Conservation (phyloP, 2,888 invertebrate species). For the Lasioglossum pauxillum region DNA sequence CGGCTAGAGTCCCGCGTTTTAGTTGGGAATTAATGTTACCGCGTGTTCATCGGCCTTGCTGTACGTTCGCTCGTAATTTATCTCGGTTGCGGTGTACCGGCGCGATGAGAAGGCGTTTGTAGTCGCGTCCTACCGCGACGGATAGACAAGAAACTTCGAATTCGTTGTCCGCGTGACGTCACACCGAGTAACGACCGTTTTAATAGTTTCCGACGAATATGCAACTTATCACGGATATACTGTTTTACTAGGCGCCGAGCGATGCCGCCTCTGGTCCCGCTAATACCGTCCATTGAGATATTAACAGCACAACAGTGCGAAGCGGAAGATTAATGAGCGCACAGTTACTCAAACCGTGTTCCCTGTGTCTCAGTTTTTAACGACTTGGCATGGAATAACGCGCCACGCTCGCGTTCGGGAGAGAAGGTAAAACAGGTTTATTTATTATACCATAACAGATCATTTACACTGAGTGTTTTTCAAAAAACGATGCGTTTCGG, state of each 20-base stretch:
- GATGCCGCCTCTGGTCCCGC: background rate
- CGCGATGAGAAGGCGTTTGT: conserved; percentile 23
- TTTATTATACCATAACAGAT: background rate
- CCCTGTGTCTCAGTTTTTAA: background rate
- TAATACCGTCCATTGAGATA: background rate
- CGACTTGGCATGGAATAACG: background rate
- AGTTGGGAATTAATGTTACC: conserved; percentile 34
- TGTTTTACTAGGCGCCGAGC: background rate
- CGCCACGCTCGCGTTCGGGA: background rate
- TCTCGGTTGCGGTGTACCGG: conserved; percentile 23
- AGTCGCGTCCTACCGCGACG: conserved; percentile 10
- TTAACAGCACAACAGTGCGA: background rate
- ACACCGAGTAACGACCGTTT: conserved; percentile 17
- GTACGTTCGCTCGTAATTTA: conserved; percentile 38
- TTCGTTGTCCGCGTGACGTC: conserved; percentile 13
- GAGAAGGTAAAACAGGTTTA: background rate
- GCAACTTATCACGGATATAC: background rate
- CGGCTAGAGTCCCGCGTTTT: conserved; percentile 7
- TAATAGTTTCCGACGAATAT: conserved; percentile 16
- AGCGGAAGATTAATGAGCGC: background rate
- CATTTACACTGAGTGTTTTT: background rate
- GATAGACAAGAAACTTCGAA: conserved; percentile 30
- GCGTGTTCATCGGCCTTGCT: conserved; percentile 30
- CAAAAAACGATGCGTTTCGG: background rate
- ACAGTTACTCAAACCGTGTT: conserved; percentile 2